Percentiles rank a stretch among this genome's conserved stretches.
Evolutionary conservation across 2,113 vertebrate genomes (phyloP).

Genomic region (Clarias batrachus): DNA sequence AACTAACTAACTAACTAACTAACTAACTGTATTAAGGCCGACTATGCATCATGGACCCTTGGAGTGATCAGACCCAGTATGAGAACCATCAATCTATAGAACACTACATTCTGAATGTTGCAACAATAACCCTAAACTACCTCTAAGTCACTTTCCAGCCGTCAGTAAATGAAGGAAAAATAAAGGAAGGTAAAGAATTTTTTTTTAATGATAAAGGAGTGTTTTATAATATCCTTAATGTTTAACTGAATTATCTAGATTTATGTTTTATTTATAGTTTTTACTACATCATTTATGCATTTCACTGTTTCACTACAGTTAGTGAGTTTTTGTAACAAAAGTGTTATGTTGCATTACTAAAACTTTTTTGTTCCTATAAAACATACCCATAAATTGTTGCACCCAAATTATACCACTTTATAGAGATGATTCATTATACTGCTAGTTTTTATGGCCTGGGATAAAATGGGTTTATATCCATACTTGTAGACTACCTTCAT

Average conservation of each 20-base stretch:
- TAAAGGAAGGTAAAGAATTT: background rate
- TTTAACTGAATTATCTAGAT: background rate
- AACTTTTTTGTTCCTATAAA: background rate
- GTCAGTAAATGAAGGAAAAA: background rate
- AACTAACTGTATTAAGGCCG: background rate
- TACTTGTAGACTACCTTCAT: background rate
- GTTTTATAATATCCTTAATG: background rate
- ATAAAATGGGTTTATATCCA: background rate
- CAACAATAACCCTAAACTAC: background rate
- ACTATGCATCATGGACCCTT: background rate
- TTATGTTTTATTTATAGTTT: background rate
- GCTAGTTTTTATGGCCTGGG: conserved; percentile 22
- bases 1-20: background rate
- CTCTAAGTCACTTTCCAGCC: background rate
- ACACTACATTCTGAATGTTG: background rate
- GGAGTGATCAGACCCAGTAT: background rate
- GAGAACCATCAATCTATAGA: background rate
- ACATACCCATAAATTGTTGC: background rate
- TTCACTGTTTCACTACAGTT: background rate
- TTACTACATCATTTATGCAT: background rate
- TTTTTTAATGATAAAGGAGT: background rate
- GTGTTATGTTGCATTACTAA: background rate
- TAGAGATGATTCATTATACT: background rate
- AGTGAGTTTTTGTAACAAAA: background rate
- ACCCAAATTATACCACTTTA: background rate